These are phyloP conservation scores for Rhinatrema bivittatum DNA, from an alignment of 2,797 vertebrate species.

Conservation along the genomic window DNA sequence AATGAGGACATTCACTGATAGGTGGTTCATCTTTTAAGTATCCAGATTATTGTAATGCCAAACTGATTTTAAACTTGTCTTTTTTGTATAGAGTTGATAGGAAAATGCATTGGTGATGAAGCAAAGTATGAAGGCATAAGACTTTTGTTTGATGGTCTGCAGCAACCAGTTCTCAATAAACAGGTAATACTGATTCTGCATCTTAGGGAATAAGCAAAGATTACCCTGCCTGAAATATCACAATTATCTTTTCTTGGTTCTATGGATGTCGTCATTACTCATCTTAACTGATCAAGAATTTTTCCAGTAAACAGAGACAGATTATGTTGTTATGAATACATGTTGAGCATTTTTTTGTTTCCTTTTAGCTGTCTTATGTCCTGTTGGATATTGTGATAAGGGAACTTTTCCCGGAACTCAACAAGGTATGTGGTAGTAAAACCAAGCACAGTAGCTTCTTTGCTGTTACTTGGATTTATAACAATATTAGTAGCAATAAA, in stretches of 20 bases:
- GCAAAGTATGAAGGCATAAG: slow-evolving; percentile 75
- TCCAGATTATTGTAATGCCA: no score
- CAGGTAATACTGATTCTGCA: no score
- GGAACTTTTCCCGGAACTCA: slow-evolving; percentile 88
- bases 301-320: no score
- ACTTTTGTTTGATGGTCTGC: slow-evolving; percentile 79
- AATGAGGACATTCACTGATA: no score
- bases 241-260: no score
- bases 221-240: no score
- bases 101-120: slow-evolving; percentile 80
- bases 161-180: slow-evolving; percentile 94
- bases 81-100: slow-evolving; percentile 66
- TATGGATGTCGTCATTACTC: neutral
- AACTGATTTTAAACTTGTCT: neutral
- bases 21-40: no score
- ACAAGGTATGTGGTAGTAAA: slow-evolving; percentile 56
- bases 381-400: slow-evolving; percentile 86
- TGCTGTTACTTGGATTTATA: neutral
- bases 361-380: slow-evolving; percentile 80
- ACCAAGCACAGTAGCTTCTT: no score
- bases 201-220: no score
- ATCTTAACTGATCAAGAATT: neutral
- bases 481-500: no score
- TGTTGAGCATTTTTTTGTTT: no score
- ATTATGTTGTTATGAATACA: no score